Base-by-base conservation (phyloP, 1,140 invertebrate genomes). In the Papilio xuthus region DNA sequence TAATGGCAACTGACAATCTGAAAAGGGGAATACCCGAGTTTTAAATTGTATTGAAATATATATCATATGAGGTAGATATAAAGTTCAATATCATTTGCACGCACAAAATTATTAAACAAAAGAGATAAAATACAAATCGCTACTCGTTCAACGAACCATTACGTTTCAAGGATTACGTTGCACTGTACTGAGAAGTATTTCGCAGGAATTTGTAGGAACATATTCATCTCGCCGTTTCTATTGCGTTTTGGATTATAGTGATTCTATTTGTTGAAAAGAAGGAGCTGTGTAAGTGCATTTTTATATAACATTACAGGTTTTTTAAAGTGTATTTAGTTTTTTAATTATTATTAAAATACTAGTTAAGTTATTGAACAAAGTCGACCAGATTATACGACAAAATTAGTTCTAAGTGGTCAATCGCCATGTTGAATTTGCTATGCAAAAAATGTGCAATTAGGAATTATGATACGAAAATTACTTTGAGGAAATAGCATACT, bases 81-180 rank as follows among this genome's bases (percentile, higher is more conserved):
- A 53, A 53, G 50, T n/a, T 53, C 50, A 53, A 53, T 53, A 53
- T 53, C 50, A 20, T 53, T 53, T 53, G 50, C n/a, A 53, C 50
- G 20, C n/a, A 53, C n/a, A 9, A 53, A 53, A 53, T 9, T 18
- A 47, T 7, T 9, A 7, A 53, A 53, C 50, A 9, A 20, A 9
- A 53, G 7, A 53, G n/a, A 53, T 53, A 53, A 53, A n/a, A n/a
- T n/a, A n/a, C n/a, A n/a, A n/a, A n/a, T n/a, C n/a, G n/a, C n/a
- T n/a, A n/a, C n/a, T n/a, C 1, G 7, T 15, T 47, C 15, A 41
- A 4, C 41, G 44, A 0, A 18, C 18, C 15, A 50, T 50, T 53
- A n/a, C 18, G 18, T 9, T 53, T 20, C 50, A 53, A 18, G 18
- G 44, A 6, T 53, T 53, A 53, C n/a, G n/a, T 53, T 53, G 50